Evolutionary conservation across 2,797 vertebrate genomes (phyloP).

Genomic region (Perodicticus potto): DNA sequence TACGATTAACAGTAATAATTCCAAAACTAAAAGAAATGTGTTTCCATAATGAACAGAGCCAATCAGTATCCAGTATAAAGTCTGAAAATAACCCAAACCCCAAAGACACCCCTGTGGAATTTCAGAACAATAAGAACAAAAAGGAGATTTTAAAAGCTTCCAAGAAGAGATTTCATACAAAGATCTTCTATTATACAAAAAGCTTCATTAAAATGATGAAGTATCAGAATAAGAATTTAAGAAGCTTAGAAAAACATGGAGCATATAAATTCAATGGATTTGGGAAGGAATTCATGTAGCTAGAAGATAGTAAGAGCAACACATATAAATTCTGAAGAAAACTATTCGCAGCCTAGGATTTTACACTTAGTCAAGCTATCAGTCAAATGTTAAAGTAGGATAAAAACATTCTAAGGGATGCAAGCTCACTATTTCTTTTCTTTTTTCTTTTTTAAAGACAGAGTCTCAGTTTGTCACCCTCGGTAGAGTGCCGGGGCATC

Average conservation of each 20-base stretch:
- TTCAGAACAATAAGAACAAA: background rate
- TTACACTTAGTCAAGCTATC: background rate
- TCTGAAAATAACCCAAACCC: background rate
- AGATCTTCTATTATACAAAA: background rate
- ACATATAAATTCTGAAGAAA: background rate
- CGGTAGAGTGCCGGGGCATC: too few relatives aligned
- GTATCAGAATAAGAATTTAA: background rate
- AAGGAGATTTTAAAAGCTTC: background rate
- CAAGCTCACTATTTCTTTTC: background rate
- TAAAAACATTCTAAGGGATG: background rate
- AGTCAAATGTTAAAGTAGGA: background rate
- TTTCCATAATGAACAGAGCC: background rate
- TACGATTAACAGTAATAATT: background rate
- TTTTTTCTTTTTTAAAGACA: too few relatives aligned
- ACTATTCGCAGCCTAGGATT: background rate
- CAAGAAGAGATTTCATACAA: background rate
- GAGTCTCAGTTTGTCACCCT: too few relatives aligned
- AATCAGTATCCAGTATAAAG: background rate
- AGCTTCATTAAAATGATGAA: background rate
- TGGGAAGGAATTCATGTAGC: background rate
- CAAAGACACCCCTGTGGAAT: background rate
- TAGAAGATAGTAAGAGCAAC: background rate
- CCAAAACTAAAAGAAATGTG: background rate
- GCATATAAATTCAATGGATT: background rate
- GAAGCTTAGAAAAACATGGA: background rate